Evolutionary conservation across 1,140 invertebrate genomes (phyloP).

Genomic region (Calliphora vicina): DNA sequence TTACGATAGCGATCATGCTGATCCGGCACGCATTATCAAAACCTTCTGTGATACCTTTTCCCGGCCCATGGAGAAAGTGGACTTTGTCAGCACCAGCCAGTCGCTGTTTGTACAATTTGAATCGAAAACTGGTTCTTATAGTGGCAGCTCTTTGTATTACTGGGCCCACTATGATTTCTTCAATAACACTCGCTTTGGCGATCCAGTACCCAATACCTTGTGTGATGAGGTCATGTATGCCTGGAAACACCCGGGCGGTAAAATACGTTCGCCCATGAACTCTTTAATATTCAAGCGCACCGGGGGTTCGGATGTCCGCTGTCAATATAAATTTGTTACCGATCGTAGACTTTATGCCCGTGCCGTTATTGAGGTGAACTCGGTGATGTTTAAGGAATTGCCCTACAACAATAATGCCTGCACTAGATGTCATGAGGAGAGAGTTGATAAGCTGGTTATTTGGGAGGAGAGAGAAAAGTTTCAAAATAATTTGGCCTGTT

Average conservation of each 20-base stretch:
- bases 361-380: constrained; percentile 71
- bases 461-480: constrained; percentile 71
- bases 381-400: constrained; percentile 69
- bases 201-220: constrained; percentile 77
- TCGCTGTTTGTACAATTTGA: constrained; percentile 87
- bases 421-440: constrained; percentile 82
- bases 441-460: constrained; percentile 81
- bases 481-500: constrained; percentile 67
- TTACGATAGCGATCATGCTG: constrained; percentile 84
- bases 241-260: constrained; percentile 76
- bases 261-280: constrained; percentile 81
- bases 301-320: constrained; percentile 74
- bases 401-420: constrained; percentile 82
- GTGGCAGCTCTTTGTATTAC: constrained; percentile 86
- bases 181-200: constrained; percentile 85
- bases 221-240: constrained; percentile 87
- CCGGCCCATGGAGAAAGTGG: constrained; percentile 88
- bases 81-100: constrained; percentile 86
- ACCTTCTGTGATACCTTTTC: constrained; percentile 93
- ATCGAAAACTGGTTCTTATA: constrained; percentile 90
- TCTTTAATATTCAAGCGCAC: constrained; percentile 84
- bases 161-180: constrained; percentile 94
- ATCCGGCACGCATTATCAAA: constrained; percentile 87
- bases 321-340: constrained; percentile 83
- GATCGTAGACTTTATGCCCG: constrained; percentile 80